Base-by-base conservation (phyloP, 2,888 invertebrate species). In the Euzetes globulus region DNA sequence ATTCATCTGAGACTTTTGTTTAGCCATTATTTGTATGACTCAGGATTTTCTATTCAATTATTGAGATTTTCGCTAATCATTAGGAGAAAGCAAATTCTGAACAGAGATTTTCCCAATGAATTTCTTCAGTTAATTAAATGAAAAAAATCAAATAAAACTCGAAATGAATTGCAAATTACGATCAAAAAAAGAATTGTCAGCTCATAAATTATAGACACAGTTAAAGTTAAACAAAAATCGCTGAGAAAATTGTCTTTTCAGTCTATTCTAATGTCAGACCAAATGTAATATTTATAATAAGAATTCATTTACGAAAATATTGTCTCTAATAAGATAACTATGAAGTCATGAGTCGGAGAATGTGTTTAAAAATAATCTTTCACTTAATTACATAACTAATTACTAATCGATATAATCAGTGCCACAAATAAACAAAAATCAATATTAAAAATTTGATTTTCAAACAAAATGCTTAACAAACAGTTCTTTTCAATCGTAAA, bases 341-440 rank as follows among this genome's bases (percentile, higher is more conserved):
- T 22, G 25, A 25, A 55, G 55, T 55, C 19, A 7, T 55, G 55
- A 55, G 22, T 22, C 55, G 25, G 55, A 55, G 19, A 55, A 55
- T 55, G 22, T 19, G 22, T 25, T 55, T 55, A 55, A 55, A 19
- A 55, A 19, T 50, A 50, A 58, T 3, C 13, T 27, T 58, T 29
- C 5, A 65, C 65, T 41, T 65, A 65, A 65, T 65, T 41, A 41
- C n/a, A 65, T 15, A 58, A 11, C 27, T 41, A 60, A 65, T 65
- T 65, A 65, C 65, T 65, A 65, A 65, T 65, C 65, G 41, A 65
- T 65, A 65, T 58, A 58, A 22, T 27, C 41, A 29, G 65, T 65
- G 65, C 65, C 65, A 65, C 65, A 65, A 65, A 37, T 17, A 63
- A 19, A 50, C 55, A 22, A 55, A 55, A 58, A 58, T 15, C 58